Evolutionary conservation across 2,797 vertebrate species (phyloP).

Genomic region (Tenualosa thibaudeaui): DNA sequence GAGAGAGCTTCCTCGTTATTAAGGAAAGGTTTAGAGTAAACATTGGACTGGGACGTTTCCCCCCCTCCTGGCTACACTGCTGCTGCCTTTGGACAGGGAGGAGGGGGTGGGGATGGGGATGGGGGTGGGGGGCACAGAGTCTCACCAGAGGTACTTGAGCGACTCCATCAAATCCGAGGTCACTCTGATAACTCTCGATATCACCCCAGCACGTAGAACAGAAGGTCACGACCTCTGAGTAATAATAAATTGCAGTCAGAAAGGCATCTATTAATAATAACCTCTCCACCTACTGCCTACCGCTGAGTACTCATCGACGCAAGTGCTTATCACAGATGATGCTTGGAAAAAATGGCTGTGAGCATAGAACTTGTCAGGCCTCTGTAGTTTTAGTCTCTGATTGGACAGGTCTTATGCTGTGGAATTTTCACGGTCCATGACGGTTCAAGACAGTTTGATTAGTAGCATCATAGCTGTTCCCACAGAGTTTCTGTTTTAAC

Average conservation of each 20-base stretch:
- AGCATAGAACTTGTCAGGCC: background rate
- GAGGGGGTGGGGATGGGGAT: background rate
- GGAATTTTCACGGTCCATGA: no score
- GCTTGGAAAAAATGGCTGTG: background rate
- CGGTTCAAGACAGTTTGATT: no score
- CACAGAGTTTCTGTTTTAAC: no score
- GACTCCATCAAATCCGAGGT: background rate
- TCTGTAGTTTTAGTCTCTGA: background rate
- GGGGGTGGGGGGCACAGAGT: background rate
- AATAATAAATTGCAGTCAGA: background rate
- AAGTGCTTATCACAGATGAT: background rate
- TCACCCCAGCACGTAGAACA: background rate
- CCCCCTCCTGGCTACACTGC: background rate
- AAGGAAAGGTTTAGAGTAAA: constrained; percentile 50
- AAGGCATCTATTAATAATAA: constrained; percentile 7
- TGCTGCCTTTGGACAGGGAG: background rate
- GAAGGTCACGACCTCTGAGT: background rate
- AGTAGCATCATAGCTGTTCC: no score
- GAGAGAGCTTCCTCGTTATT: constrained; percentile 46
- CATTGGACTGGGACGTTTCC: constrained; percentile 18
- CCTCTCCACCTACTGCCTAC: background rate
- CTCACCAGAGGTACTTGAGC: background rate
- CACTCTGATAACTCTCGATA: background rate
- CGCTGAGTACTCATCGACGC: background rate
- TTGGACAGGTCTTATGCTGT: background rate